These are phyloP conservation scores for Toxotes lorentzi DNA, from an alignment of 2,797 vertebrate genomes.

Conservation along the genomic window DNA sequence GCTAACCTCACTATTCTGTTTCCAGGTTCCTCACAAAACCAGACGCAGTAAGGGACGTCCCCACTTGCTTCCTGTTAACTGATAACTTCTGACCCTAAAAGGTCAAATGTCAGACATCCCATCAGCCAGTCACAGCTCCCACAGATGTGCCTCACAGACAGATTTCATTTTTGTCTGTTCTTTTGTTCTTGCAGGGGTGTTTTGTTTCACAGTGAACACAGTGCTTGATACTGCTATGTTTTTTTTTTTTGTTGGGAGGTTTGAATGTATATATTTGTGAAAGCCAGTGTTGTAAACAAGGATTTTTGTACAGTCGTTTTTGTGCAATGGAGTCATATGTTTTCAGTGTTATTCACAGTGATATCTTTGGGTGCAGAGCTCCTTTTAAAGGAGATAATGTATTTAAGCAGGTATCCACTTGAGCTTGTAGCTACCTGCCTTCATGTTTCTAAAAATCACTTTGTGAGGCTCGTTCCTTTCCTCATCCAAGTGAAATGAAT, in stretches of 20 bases:
- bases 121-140: constrained; percentile 13
- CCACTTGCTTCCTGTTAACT: constrained; percentile 56
- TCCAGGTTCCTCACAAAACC: constrained; percentile 70
- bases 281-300: constrained; percentile 25
- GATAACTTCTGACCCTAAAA: not conserved
- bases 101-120: not conserved
- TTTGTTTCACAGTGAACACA: constrained; percentile 27
- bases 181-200: constrained; percentile 12
- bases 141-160: constrained; percentile 7
- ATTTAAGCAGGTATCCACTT: constrained; percentile 27
- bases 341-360: constrained; percentile 28
- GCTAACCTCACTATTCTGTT: constrained; percentile 38
- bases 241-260: constrained; percentile 29
- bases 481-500: constrained; percentile 28
- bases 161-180: constrained; percentile 20
- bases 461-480: constrained; percentile 30
- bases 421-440: constrained; percentile 4
- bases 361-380: constrained; percentile 15
- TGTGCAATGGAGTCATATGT: constrained; percentile 20
- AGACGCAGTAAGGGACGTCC: constrained; percentile 77
- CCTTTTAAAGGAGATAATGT: constrained; percentile 40
- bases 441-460: constrained; percentile 20
- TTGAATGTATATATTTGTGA: constrained; percentile 45
- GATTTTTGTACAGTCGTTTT: constrained; percentile 38
- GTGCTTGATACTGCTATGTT: constrained; percentile 18